These are phyloP conservation scores for Manis javanica DNA, from an alignment of 2,797 vertebrate genomes.

Conservation along the genomic window DNA sequence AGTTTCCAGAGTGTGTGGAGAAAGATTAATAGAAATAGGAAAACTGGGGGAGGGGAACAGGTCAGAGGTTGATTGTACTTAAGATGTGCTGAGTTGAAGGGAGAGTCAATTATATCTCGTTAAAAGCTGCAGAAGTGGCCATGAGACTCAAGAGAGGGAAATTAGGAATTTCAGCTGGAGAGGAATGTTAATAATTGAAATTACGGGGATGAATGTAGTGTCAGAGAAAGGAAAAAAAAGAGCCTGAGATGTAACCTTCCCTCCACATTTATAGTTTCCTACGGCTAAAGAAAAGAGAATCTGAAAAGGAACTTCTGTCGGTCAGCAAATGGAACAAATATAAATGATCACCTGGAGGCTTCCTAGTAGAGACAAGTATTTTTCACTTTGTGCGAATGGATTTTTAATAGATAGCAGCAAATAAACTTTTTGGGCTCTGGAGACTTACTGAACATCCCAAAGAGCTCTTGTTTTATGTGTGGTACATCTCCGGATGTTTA, in stretches of 20 bases:
- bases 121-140: conserved; percentile 4
- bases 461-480: not conserved
- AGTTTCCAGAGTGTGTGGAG: not conserved
- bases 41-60: not conserved
- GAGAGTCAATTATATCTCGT: not conserved
- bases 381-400: not conserved
- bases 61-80: not conserved
- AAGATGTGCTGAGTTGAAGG: not conserved
- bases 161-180: not conserved
- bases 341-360: not conserved
- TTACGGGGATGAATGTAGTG: not conserved
- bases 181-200: not conserved
- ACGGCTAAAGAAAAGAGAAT: not conserved
- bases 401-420: not conserved
- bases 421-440: not conserved
- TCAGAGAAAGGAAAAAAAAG: not conserved
- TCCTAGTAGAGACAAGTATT: not conserved
- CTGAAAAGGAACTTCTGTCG: not conserved
- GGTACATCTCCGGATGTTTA: not conserved
- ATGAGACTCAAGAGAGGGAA: not conserved
- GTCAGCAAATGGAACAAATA: not conserved
- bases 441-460: not conserved
- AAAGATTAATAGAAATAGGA: not conserved
- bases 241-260: not conserved
- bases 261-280: not conserved